Evolutionary conservation across 2,113 vertebrate genomes (phyloP), one percentile per base, ranked within the genome.

Genomic region (Erythrolamprus reginae): DNA sequence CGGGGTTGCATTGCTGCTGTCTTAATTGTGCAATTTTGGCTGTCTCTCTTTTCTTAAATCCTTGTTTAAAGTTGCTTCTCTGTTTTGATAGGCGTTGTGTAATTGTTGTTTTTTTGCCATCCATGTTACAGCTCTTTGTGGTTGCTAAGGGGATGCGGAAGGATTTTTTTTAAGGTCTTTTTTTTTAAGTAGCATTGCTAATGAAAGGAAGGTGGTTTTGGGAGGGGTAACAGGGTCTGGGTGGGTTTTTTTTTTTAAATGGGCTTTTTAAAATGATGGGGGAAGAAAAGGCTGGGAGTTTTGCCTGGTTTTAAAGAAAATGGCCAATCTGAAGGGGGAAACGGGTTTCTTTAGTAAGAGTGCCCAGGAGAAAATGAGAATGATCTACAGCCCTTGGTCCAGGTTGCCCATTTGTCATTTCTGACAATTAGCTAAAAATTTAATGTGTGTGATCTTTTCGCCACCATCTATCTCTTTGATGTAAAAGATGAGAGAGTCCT

Each of bases 351-450:
- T 45, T 19, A 19, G 26, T 90, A 47, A 45, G n/a, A 89, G 42
- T 86, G 84, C 82, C 94, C 17, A 33, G 90, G 84, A 88, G 89
- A 90, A 92, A 90, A 92, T 89, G 61, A 51, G 87, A 13, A 94
- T 91, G 90, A 93, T 94, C 0, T 26, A 92, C 93, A 89, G 92
- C 84, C 23, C 90, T 21, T 21, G 61, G 92, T 89, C 53, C 88
- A 92, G 93, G 91, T 65, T 84, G 84, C 91, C 94, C 55, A 70
- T 95, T 96, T 91, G 92, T 96, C 94, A 92, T 94, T 90, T 87
- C 86, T 58, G 87, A 45, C 51, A 88, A 93, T 33, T 51, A 93
- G n/a, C 47, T 96, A 92, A 92, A 93, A 95, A 93, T 92, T 93
- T 94, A 95, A 94, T 83, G 15, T 86, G 55, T 52, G 94, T 61